Conservation (phyloP, 2,888 invertebrate species). For the Drosophila mercatorum region DNA sequence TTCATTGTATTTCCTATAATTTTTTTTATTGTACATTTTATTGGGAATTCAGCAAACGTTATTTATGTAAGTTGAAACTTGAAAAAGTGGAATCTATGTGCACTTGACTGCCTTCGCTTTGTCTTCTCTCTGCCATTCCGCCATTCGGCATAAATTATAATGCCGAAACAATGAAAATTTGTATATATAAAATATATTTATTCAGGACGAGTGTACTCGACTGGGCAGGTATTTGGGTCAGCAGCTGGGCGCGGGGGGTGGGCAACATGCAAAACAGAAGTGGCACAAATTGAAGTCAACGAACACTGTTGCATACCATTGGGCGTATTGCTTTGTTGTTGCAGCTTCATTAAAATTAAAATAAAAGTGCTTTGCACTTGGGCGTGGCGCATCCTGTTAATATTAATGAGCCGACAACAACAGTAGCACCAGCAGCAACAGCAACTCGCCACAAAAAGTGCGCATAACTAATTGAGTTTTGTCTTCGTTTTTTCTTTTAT, state of each 20-base stretch:
- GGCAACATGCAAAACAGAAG: constrained; percentile 66
- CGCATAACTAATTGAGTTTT: constrained; percentile 54
- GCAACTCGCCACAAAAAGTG: constrained; percentile 38
- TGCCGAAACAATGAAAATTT: constrained; percentile 45
- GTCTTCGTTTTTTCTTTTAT: not conserved
- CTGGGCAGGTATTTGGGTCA: constrained; percentile 68
- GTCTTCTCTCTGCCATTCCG: constrained; percentile 13
- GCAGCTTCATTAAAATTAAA: constrained; percentile 42
- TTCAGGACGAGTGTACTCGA: constrained; percentile 20
- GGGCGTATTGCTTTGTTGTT: constrained; percentile 19
- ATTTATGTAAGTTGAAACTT: constrained; percentile 34
- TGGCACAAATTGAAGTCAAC: constrained; percentile 61
- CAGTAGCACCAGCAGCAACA: not conserved
- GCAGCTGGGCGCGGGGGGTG: constrained; percentile 18
- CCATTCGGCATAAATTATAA: constrained; percentile 59
- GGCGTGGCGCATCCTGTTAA: constrained; percentile 35
- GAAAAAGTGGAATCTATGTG: constrained; percentile 51
- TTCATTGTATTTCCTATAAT: not conserved
- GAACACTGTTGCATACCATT: constrained; percentile 55
- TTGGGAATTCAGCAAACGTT: constrained; percentile 4
- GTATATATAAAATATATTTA: constrained; percentile 21
- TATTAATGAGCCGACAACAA: constrained; percentile 48
- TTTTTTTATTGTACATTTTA: not conserved
- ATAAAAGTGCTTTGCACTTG: constrained; percentile 45
- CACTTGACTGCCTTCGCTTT: constrained; percentile 54